A percentile compares a stretch with the other conserved stretches of the same genome.
phyloP scores from a whole-genome alignment of 2,888 invertebrate genomes.

The Coecobrya sp. region DNA sequence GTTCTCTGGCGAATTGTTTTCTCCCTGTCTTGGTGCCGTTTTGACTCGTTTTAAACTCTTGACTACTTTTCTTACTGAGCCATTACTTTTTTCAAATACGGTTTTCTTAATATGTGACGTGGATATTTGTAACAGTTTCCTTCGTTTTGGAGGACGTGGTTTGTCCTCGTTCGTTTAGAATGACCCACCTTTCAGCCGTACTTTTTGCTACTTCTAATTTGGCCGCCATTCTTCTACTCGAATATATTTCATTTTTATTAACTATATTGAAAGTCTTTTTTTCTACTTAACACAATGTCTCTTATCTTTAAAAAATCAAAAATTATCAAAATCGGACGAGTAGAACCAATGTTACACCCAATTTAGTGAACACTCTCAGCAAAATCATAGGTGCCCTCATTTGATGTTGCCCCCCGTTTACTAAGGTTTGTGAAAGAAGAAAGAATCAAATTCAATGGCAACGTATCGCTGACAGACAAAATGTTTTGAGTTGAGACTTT shows the following conservation, averaged over 20 bases:
- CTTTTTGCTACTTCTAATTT: conserved; percentile 2
- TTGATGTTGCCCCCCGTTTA: too few relatives aligned
- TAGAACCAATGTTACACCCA: too few relatives aligned
- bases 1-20: conserved; percentile 14
- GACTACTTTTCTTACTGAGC: background rate
- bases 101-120: conserved; percentile 25
- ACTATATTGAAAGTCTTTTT: background rate
- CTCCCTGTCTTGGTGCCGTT: background rate
- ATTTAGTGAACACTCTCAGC: too few relatives aligned
- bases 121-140: background rate
- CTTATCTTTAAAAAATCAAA: too few relatives aligned
- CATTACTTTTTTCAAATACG: conserved; percentile 2
- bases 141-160: background rate
- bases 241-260: background rate
- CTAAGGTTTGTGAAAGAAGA: too few relatives aligned
- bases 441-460: too few relatives aligned
- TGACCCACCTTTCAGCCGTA: background rate
- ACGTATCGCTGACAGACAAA: too few relatives aligned
- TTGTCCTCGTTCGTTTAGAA: background rate
- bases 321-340: too few relatives aligned
- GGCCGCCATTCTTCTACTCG: background rate
- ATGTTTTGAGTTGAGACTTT: too few relatives aligned
- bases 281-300: background rate
- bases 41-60: background rate
- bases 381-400: too few relatives aligned